Conservation (phyloP, 2,888 invertebrate species). For the Drosophila melanosoma region DNA sequence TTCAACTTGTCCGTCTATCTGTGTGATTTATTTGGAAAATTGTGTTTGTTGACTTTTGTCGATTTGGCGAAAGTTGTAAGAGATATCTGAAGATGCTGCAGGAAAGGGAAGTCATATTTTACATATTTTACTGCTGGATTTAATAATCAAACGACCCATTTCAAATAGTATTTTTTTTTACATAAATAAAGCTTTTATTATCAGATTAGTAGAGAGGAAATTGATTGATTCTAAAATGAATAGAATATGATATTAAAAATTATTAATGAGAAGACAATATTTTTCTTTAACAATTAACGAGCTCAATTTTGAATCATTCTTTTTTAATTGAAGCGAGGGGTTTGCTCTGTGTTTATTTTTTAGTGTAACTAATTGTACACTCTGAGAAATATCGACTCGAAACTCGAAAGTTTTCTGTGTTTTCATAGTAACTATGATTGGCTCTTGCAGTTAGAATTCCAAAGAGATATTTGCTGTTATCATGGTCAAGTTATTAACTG, state of each 20-base stretch:
- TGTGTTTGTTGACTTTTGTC: slow-evolving; percentile 51
- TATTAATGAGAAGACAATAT: neutral
- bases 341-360: neutral
- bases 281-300: neutral
- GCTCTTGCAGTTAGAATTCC: slow-evolving; percentile 5
- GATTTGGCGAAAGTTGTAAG: slow-evolving; percentile 67
- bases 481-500: slow-evolving; percentile 38
- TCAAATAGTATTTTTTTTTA: neutral
- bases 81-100: slow-evolving; percentile 16
- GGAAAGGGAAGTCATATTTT: slow-evolving; percentile 37
- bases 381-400: neutral
- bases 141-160: neutral
- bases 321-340: neutral
- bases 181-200: neutral
- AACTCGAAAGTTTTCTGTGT: neutral
- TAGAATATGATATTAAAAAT: neutral
- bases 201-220: neutral
- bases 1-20: slow-evolving; percentile 39
- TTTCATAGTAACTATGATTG: neutral
- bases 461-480: slow-evolving; percentile 29
- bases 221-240: neutral
- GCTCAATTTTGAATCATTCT: neutral
- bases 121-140: neutral
- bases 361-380: neutral
- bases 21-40: slow-evolving; percentile 51